Conservation (phyloP, 2,888 invertebrate genomes). For the Calliopum simillimum region DNA sequence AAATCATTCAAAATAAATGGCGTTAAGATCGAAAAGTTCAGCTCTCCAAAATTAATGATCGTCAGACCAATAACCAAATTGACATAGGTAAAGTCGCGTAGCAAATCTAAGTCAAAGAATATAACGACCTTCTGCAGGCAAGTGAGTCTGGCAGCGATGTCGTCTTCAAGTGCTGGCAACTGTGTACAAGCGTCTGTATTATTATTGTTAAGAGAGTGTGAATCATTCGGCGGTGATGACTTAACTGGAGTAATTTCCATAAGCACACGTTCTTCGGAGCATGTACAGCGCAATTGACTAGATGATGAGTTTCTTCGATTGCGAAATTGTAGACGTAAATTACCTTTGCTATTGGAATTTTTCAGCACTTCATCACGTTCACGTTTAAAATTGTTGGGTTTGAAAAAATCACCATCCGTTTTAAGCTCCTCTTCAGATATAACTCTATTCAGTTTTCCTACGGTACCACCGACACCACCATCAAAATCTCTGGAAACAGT, state of each 20-base stretch:
- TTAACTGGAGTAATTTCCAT: slow-evolving; percentile 47
- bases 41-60: slow-evolving; percentile 77
- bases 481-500: slow-evolving; percentile 58
- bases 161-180: slow-evolving; percentile 14
- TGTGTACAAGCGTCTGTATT: not conserved
- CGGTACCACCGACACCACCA: slow-evolving; percentile 29
- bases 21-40: slow-evolving; percentile 79
- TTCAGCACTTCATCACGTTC: slow-evolving; percentile 58
- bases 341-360: slow-evolving; percentile 46
- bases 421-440: slow-evolving; percentile 53
- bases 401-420: slow-evolving; percentile 51
- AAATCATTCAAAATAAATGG: slow-evolving; percentile 80
- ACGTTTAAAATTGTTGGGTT: slow-evolving; percentile 61
- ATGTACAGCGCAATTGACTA: slow-evolving; percentile 54
- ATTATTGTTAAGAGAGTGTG: no score
- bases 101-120: slow-evolving; percentile 78
- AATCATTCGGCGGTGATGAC: slow-evolving; percentile 14
- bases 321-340: slow-evolving; percentile 42
- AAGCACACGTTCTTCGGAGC: slow-evolving; percentile 55
- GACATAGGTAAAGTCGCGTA: slow-evolving; percentile 77
- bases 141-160: slow-evolving; percentile 49
- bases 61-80: slow-evolving; percentile 79
- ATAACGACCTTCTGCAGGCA: slow-evolving; percentile 71
- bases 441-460: slow-evolving; percentile 49
- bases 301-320: slow-evolving; percentile 37